These are phyloP conservation scores for Rhizoglyphus robini DNA, from an alignment of 1,140 invertebrate species.

Conservation along the genomic window DNA sequence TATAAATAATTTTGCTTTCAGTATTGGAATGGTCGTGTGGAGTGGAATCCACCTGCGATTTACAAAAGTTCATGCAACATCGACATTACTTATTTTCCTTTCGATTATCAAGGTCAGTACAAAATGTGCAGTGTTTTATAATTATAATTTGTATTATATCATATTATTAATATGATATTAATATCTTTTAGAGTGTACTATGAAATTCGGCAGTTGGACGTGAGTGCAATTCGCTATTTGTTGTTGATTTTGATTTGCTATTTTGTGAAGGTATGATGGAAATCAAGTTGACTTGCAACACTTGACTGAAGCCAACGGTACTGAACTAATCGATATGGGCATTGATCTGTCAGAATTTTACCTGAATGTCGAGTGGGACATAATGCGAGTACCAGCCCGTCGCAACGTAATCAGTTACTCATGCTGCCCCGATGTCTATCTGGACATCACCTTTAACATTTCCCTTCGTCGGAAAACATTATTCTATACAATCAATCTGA, in stretches of 20 bases:
- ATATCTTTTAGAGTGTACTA: slow-evolving; percentile 50
- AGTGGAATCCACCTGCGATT: slow-evolving; percentile 60
- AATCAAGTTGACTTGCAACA: slow-evolving; percentile 14
- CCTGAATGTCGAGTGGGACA: slow-evolving; percentile 93
- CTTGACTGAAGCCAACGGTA: not conserved
- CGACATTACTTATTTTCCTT: slow-evolving; percentile 85
- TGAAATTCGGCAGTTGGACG: slow-evolving; percentile 96
- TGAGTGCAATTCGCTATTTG: slow-evolving; percentile 45
- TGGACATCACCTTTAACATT: slow-evolving; percentile 91
- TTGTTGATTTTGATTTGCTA: not conserved
- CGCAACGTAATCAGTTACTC: slow-evolving; percentile 56
- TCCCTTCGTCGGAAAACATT: slow-evolving; percentile 87
- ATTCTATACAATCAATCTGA: slow-evolving; percentile 93
- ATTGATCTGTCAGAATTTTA: slow-evolving; percentile 88
- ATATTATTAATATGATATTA: not conserved
- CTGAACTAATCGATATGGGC: slow-evolving; percentile 23
- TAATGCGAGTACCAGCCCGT: slow-evolving; percentile 80
- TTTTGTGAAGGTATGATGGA: slow-evolving; percentile 11
- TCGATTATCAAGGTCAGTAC: slow-evolving; percentile 71
- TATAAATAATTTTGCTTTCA: not conserved
- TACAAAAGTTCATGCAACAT: slow-evolving; percentile 97
- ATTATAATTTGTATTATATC: not conserved
- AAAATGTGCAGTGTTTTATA: not conserved
- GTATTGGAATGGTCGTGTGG: slow-evolving; percentile 46
- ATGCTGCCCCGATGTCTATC: slow-evolving; percentile 53